Conservation (phyloP, 2,797 vertebrate species). For the Brotogeris chrysoptera region DNA sequence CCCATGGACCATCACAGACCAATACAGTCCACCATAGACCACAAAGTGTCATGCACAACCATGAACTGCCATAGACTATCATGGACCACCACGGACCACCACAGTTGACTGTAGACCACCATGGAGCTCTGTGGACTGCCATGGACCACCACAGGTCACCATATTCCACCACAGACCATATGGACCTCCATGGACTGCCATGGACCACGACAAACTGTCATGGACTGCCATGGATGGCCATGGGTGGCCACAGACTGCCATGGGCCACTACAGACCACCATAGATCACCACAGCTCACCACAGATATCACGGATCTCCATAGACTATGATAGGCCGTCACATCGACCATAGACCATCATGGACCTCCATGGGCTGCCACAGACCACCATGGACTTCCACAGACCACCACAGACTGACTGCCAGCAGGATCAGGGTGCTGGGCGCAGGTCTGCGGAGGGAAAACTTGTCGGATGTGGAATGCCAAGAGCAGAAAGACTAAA, state of each 20-base stretch:
- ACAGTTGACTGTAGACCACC: no score
- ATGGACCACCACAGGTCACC: neutral
- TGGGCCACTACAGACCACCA: neutral
- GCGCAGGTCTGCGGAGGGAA: neutral
- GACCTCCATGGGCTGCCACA: no score
- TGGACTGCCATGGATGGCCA: neutral
- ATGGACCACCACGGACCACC: no score
- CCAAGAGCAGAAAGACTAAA: neutral
- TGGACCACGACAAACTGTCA: no score
- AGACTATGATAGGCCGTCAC: neutral
- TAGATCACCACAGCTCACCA: no score
- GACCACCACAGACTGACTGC: neutral
- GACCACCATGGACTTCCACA: fast-evolving
- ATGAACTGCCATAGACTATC: fast-evolving
- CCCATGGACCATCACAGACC: neutral
- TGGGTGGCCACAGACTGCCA: neutral
- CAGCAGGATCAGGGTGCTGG: neutral
- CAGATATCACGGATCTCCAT: fast-evolving
- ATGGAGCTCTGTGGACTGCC: neutral
- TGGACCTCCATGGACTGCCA: neutral
- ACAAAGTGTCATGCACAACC: no score
- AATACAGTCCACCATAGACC: neutral
- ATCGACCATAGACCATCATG: neutral
- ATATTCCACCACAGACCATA: no score
- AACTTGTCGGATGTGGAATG: neutral